Base-by-base conservation (phyloP, 2,888 invertebrate genomes). In the Seladonia tumulorum region DNA sequence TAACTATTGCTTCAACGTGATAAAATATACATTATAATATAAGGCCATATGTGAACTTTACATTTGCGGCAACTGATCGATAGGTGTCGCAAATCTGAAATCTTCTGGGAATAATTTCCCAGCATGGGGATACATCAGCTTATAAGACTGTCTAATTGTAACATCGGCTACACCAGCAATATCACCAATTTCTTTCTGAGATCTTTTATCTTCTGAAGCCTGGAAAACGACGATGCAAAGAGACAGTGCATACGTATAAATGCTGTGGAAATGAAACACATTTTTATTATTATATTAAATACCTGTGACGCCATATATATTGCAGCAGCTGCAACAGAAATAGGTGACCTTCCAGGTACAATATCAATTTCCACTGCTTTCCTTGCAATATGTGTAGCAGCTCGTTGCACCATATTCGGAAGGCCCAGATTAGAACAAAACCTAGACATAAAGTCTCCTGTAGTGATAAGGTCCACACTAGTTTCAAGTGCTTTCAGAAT, bases 221-320 rank as follows among this genome's bases (percentile, higher is more conserved):
- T 99, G 68, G 71, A 83, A 73, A 29, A 72, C 74, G 42, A 79
- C 35, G 76, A 25, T 7, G 14, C 16, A 79, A 71, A 45, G 1
- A 42, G 18, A 18, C 18, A 49, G 22, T 53, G 7, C 5, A 8
- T 10, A 53, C 2, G 10, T 39, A 29, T 22, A 72, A 66, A 45
- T n/a, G 5, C 35, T 45, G 18, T n/a, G 47, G 29, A 60, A 25
- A 66, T 53, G 39, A 4, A 14, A 18, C 25, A 16, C 25, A 49
- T 35, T 70, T 14, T 14, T 16, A 10, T n/a, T 74, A 42, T 18
- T 18, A 0, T 42, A 47, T 66, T 1, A 29, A 60, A 18, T 93
- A 97, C 98, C 95, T 99, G 99, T 22, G 99, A 99, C 3, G 99
- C 99, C 99, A 99, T 99, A 94, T 99, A 99, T 93, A 99, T 99